Conservation (phyloP, 2,797 vertebrate genomes). For the Merluccius polli region DNA sequence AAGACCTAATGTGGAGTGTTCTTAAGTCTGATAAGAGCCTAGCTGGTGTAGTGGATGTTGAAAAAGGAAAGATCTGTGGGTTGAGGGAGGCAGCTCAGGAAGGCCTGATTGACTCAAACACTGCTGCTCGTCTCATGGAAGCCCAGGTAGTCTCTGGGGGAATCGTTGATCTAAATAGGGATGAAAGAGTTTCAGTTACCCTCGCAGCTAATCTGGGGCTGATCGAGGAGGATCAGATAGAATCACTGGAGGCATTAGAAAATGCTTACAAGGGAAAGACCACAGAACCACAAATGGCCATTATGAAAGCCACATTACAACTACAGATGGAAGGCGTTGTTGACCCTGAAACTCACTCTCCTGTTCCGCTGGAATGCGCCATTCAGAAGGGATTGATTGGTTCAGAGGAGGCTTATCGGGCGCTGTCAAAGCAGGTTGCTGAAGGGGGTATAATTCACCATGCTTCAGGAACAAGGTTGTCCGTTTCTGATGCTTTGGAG, state of each 20-base stretch:
- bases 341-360: slow-evolving; percentile 77
- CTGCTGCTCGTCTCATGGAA: slow-evolving; percentile 81
- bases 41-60: slow-evolving; percentile 82
- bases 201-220: slow-evolving; percentile 88
- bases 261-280: slow-evolving; percentile 84
- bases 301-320: slow-evolving; percentile 80
- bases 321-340: slow-evolving; percentile 86
- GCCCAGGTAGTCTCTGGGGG: slow-evolving; percentile 91
- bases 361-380: slow-evolving; percentile 75
- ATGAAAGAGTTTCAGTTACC: slow-evolving; percentile 89
- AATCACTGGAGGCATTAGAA: slow-evolving; percentile 81
- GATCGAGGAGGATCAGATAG: slow-evolving; percentile 72
- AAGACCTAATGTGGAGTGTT: slow-evolving; percentile 84
- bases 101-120: slow-evolving; percentile 83
- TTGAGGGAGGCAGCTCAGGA: slow-evolving; percentile 78
- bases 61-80: slow-evolving; percentile 72
- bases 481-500: slow-evolving; percentile 76
- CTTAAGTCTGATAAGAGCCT: slow-evolving; percentile 84
- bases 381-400: slow-evolving; percentile 76
- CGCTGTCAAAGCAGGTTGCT: slow-evolving; percentile 82
- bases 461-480: slow-evolving; percentile 82
- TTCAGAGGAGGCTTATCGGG: slow-evolving; percentile 70
- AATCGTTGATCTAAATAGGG: slow-evolving; percentile 83
- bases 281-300: slow-evolving; percentile 61
- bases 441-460: slow-evolving; percentile 91